A percentile compares a stretch with the other conserved stretches of the same genome.
Evolutionary conservation across 2,113 vertebrate species (phyloP).

Genomic region (Poecilia latipinna): DNA sequence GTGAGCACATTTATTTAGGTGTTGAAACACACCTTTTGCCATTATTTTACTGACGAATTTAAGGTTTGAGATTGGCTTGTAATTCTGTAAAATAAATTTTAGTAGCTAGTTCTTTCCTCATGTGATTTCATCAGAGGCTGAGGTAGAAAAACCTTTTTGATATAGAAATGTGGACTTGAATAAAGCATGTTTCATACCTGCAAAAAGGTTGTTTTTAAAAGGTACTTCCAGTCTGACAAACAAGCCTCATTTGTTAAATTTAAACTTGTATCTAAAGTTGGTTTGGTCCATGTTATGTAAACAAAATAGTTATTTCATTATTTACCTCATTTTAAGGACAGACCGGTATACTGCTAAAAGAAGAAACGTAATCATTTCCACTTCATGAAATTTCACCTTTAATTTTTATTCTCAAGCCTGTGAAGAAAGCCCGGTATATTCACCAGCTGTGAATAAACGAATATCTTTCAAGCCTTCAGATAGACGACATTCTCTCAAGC

Average conservation of each 20-base stretch:
- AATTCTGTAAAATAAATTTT: neutral
- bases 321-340: conserved; percentile 46
- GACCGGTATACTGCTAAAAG: conserved; percentile 6
- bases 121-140: neutral
- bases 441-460: conserved; percentile 78
- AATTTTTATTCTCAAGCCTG: conserved; percentile 50
- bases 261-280: neutral
- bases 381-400: conserved; percentile 42
- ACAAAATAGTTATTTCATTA: neutral
- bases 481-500: conserved; percentile 71
- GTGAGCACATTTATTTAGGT: no score
- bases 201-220: no score
- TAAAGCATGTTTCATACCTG: no score
- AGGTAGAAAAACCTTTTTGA: neutral
- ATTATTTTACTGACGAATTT: no score
- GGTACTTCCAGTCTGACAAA: no score
- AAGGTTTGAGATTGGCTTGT: neutral
- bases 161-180: neutral
- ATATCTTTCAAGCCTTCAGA: conserved; percentile 81
- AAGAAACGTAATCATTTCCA: conserved; percentile 24
- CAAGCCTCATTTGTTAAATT: neutral
- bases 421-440: conserved; percentile 61
- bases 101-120: neutral
- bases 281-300: neutral
- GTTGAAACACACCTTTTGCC: no score